Evolutionary conservation across 2,888 invertebrate genomes (phyloP).

Genomic region (Phymatocera aterrima): DNA sequence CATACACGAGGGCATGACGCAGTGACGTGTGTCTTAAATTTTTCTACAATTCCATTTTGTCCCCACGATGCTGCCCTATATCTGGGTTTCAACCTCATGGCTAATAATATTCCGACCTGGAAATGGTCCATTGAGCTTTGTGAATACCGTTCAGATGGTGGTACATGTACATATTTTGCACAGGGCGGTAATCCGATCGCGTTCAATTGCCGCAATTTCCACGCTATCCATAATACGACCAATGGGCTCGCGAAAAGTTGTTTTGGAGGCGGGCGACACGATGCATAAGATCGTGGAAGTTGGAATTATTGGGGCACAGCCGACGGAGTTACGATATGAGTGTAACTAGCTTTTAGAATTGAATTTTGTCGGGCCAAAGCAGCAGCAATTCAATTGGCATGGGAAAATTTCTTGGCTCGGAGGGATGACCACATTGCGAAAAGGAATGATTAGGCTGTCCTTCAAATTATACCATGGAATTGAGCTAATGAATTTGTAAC

Average conservation of each 20-base stretch:
- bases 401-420: neutral
- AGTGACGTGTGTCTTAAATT: slow-evolving; percentile 5
- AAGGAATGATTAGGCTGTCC: neutral
- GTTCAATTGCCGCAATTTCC: neutral
- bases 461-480: neutral
- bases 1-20: slow-evolving; percentile 29
- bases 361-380: neutral
- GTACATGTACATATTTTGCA: neutral
- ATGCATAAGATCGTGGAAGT: neutral
- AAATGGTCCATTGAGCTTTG: slow-evolving; percentile 5
- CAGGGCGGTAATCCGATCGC: neutral
- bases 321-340: neutral
- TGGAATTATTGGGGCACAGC: slow-evolving; percentile 14
- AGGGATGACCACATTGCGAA: neutral
- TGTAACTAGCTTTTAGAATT: neutral
- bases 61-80: slow-evolving; percentile 4
- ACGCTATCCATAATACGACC: neutral
- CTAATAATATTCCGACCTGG: slow-evolving; percentile 25
- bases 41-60: slow-evolving; percentile 15
- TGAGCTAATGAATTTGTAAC: neutral
- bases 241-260: neutral
- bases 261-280: neutral
- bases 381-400: neutral
- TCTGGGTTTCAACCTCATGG: neutral
- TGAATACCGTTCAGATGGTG: neutral